Evolutionary conservation across 2,113 vertebrate genomes (phyloP), one percentile per base, ranked within the genome.

Genomic region (Rhinolophus sinicus): DNA sequence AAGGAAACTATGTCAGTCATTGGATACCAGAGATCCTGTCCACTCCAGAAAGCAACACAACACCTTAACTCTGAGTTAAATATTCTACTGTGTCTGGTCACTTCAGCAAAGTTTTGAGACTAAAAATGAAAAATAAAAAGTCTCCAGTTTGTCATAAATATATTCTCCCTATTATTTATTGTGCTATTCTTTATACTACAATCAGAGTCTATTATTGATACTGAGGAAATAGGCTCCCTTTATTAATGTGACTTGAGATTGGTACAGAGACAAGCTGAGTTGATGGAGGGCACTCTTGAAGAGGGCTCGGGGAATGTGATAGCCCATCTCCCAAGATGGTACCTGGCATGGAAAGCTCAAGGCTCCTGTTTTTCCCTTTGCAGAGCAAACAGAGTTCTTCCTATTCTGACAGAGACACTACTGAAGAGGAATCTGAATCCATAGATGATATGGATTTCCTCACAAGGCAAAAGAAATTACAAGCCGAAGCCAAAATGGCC

Each of bases 371-470:
- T 78, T 84, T 94, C 82, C 73, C 83, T 96, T 82, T 30, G 0
- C 97, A 98, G 97, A 99, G 99, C 99, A 99, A 99, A 98, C 99
- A 99, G 98, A 99, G 99, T 93, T 99, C 99, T 0, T 99, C 99
- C 97, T 99, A 99, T 98, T 99, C 99, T 0, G 99, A 99, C 98
- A 98, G 99, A 98, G 99, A 99, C 98, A 99, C 99, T 21, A 99
- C 99, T 0, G 99, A 99, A 98, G 99, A 99, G 3, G 99, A 99
- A 97, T 99, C 99, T 0, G 99, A 99, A 98, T 99, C 99, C 93
- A 98, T 99, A 90, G 99, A 99, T 30, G 99, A 99, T 98, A 99
- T 99, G 99, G 99, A 99, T 98, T 99, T 99, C 97, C 98, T 99
- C 98, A 99, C 98, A 95, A 99, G 99, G 91, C 99, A 99, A 98